Evolutionary conservation across 1,140 invertebrate species (phyloP), one percentile per base, ranked within the genome.

Genomic region (Xylocopa sonorina): DNA sequence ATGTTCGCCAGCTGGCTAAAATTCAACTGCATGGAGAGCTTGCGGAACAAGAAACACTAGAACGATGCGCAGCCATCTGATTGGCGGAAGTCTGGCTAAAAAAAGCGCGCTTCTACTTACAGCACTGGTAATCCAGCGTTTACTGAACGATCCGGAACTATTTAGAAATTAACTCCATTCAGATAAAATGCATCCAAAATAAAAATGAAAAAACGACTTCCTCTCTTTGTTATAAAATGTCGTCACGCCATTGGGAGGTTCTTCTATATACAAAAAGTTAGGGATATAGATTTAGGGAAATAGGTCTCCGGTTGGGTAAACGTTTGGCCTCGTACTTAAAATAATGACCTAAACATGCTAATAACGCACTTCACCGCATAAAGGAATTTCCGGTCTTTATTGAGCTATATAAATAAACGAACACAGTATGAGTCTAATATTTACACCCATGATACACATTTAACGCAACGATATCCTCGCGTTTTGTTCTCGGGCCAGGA

Each of bases 331-430:
- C 66, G n/a, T 14, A 46, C 5, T 0, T 21, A 18, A 34, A 16
- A 14, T n/a, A 48, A 48, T 21, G 12, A 58, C 9, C n/a, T 18
- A 41, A 12, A 16, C 27, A 34, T 5, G 16, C n/a, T 27, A 55
- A 68, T 48, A 76, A 32, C n/a, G 10, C 6, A 21, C 29, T 46
- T 29, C 5, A 48, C n/a, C 21, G 72, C 34, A 63, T 64, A 68
- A 48, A 50, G 66, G 74, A 68, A 75, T 75, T 63, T 60, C 34
- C 34, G 46, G 21, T 82, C 38, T 86, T 86, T 85, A 86, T 86
- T 86, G 24, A 74, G 62, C 80, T 82, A 85, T 82, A 86, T 85
- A 86, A 82, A 86, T 85, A 86, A 85, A 80, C 53, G 75, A 82
- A 84, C 82, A 84, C 71, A 81, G 64, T 84, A 84, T 71, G 67